phyloP scores from a whole-genome alignment of 2,888 invertebrate species.

The Drosophila fulvimacula region DNA sequence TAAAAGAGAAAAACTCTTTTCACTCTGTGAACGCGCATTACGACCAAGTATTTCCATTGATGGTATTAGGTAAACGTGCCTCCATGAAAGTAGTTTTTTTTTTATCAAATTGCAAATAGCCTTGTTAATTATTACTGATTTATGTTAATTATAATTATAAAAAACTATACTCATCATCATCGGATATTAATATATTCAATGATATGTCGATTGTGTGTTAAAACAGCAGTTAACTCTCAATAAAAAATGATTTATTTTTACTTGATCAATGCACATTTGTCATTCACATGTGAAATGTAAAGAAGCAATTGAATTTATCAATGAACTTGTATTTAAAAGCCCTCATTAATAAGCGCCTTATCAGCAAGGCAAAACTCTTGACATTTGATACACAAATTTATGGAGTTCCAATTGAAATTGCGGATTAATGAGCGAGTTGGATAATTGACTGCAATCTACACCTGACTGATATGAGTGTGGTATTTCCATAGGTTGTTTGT shows the following conservation, averaged over 20 bases:
- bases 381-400: background rate
- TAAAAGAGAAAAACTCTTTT: background rate
- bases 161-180: background rate
- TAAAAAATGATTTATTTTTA: background rate
- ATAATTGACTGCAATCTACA: background rate
- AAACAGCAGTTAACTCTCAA: background rate
- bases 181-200: background rate
- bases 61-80: background rate
- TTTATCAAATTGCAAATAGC: background rate
- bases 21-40: background rate
- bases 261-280: background rate
- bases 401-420: background rate
- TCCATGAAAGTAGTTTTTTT: background rate
- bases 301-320: background rate
- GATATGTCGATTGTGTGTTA: background rate
- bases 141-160: background rate
- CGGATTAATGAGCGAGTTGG: background rate
- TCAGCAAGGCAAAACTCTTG: background rate
- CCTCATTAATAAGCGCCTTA: background rate
- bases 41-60: too few species aligned
- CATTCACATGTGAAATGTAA: background rate
- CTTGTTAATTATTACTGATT: background rate
- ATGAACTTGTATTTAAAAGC: conserved; percentile 4
- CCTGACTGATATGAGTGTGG: background rate
- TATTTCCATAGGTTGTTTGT: background rate